Percentiles rank a stretch among this genome's conserved stretches.
Evolutionary conservation across 2,888 invertebrate genomes (phyloP).

Genomic region (Drosophila greeni): DNA sequence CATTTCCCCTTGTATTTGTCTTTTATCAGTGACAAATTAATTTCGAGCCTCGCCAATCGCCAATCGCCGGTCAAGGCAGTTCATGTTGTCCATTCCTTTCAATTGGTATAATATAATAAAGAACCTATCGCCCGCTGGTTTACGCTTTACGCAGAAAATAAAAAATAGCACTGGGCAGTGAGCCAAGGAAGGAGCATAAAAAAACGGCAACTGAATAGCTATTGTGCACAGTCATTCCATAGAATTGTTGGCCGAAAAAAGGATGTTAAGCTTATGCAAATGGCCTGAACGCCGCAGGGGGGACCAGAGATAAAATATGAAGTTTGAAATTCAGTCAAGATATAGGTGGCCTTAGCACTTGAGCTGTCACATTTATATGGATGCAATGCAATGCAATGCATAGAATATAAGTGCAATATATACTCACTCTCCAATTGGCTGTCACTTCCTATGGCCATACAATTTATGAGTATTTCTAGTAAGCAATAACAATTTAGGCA

Average conservation of each 20-base stretch:
- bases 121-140: background rate
- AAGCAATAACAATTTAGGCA: background rate
- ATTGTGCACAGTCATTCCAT: slow-evolving; percentile 18
- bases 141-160: slow-evolving; percentile 14
- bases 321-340: slow-evolving; percentile 19
- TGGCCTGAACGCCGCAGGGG: slow-evolving; percentile 29
- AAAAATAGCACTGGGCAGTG: slow-evolving; percentile 4
- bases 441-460: background rate
- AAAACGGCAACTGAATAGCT: slow-evolving; percentile 23
- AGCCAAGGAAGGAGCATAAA: slow-evolving; percentile 10
- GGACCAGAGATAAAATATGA: slow-evolving; percentile 31
- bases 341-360: slow-evolving; percentile 11
- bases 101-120: slow-evolving; percentile 23
- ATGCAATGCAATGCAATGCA: slow-evolving; percentile 7
- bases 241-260: slow-evolving; percentile 21
- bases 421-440: background rate
- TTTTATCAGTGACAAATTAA: slow-evolving; percentile 61
- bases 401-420: background rate
- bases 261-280: slow-evolving; percentile 34
- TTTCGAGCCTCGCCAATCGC: slow-evolving; percentile 52
- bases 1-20: slow-evolving; percentile 22
- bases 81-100: slow-evolving; percentile 13
- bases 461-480: background rate
- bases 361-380: background rate
- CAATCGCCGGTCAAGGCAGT: slow-evolving; percentile 10